These are phyloP conservation scores for Pavo muticus DNA, from an alignment of 2,113 vertebrate species.

Conservation along the genomic window DNA sequence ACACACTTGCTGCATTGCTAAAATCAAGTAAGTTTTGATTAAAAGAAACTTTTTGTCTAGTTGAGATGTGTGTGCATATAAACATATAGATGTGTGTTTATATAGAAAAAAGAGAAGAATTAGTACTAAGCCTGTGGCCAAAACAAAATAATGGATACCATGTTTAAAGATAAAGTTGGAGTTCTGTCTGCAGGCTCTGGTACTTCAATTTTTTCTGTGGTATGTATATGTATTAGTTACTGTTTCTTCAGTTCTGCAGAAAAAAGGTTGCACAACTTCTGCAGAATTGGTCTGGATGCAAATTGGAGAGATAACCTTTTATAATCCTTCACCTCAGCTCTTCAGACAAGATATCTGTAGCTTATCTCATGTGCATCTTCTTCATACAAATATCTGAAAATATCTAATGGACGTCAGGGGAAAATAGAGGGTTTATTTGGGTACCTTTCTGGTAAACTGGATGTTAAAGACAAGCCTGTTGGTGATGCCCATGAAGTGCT, in stretches of 20 bases:
- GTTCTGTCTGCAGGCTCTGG: background rate
- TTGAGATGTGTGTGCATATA: background rate
- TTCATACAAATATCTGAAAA: background rate
- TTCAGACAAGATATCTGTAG: background rate
- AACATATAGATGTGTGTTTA: background rate
- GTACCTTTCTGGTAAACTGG: background rate
- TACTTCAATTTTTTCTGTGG: background rate
- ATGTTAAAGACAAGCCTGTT: background rate
- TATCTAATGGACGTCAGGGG: background rate
- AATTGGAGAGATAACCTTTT: background rate
- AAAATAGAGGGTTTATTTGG: background rate
- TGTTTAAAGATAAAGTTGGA: background rate
- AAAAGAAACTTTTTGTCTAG: slow-evolving; percentile 46
- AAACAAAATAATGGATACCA: background rate
- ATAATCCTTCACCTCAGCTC: background rate
- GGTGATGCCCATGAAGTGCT: background rate
- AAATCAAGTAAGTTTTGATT: slow-evolving; percentile 95
- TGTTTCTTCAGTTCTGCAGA: background rate
- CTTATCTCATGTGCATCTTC: background rate
- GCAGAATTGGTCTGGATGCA: background rate
- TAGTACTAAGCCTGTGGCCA: background rate
- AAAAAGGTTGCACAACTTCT: background rate
- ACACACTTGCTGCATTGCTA: slow-evolving; percentile 94
- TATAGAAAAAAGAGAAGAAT: background rate
- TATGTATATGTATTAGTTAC: background rate